Percentiles rank a stretch among this genome's conserved stretches.
phyloP scores from a whole-genome alignment of 2,113 vertebrate genomes.

The Chrysemys picta region DNA sequence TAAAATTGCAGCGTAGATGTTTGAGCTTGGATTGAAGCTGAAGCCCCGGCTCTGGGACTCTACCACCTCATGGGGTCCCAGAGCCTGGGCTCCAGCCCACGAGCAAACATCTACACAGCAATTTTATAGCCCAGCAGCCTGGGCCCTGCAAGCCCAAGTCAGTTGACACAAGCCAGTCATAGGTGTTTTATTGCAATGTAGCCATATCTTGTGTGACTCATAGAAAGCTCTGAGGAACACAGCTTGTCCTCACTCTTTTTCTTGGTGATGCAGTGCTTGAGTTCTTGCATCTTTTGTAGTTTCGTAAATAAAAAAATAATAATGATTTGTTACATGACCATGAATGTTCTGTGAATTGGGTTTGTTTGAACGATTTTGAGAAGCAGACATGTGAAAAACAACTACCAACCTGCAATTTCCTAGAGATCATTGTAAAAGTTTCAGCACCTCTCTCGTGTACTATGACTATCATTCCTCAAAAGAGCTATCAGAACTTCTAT shows the following conservation, averaged over 20 bases:
- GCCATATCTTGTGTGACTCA: background rate
- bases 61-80: background rate
- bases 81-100: no score
- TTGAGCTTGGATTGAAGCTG: background rate
- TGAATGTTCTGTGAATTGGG: background rate
- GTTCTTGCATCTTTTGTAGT: background rate
- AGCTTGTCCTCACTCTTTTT: background rate
- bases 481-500: background rate
- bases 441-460: background rate
- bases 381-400: background rate
- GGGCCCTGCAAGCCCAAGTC: background rate
- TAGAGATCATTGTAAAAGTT: background rate
- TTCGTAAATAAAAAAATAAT: background rate
- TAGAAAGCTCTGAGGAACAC: background rate
- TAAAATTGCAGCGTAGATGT: background rate
- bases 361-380: background rate
- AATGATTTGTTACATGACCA: conserved; percentile 7
- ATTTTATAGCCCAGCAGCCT: no score
- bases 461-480: background rate
- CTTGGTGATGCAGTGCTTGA: background rate
- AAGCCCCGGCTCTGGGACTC: background rate
- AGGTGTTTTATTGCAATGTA: background rate
- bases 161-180: background rate
- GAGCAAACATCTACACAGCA: no score
- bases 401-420: background rate